A percentile compares a stretch with the other conserved stretches of the same genome.
phyloP scores from a whole-genome alignment of 1,140 invertebrate species.

The Anoplolepis gracilipes region DNA sequence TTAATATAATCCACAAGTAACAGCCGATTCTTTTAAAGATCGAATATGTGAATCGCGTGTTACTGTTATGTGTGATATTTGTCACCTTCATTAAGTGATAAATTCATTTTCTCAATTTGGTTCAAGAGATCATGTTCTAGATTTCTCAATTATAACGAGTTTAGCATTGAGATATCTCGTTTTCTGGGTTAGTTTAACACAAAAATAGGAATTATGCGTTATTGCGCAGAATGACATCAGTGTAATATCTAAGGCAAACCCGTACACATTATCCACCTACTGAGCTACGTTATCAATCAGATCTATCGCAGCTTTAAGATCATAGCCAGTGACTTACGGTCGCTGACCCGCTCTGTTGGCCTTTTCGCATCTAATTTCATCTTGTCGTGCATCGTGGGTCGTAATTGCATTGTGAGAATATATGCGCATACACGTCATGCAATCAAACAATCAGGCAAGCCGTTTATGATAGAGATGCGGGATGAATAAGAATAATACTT shows the following conservation, averaged over 20 bases:
- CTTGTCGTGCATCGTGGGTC: slow-evolving; percentile 61
- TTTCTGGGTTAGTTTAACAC: slow-evolving; percentile 46
- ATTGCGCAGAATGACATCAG: slow-evolving; percentile 5
- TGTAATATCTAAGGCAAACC: slow-evolving; percentile 5
- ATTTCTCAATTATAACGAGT: slow-evolving; percentile 37
- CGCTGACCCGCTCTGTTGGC: slow-evolving; percentile 65
- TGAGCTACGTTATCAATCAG: slow-evolving; percentile 6
- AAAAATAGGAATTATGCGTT: slow-evolving; percentile 31
- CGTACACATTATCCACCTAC: slow-evolving; percentile 36
- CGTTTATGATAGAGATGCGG: slow-evolving; percentile 50
- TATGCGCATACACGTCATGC: slow-evolving; percentile 62
- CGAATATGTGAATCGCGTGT: not conserved
- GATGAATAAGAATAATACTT: slow-evolving; percentile 45
- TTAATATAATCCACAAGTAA: not conserved
- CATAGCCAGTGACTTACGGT: slow-evolving; percentile 50
- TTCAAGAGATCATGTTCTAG: slow-evolving; percentile 36
- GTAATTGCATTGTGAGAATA: slow-evolving; percentile 59
- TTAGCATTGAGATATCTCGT: slow-evolving; percentile 11
- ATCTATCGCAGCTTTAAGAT: slow-evolving; percentile 52
- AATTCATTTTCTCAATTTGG: slow-evolving; percentile 50
- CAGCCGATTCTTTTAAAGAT: not conserved
- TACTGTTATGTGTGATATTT: slow-evolving; percentile 6
- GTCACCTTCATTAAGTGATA: slow-evolving; percentile 30
- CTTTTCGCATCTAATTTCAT: slow-evolving; percentile 62
- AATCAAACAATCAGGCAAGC: slow-evolving; percentile 74